phyloP scores from a whole-genome alignment of 2,113 vertebrate genomes.

The Micromys minutus region DNA sequence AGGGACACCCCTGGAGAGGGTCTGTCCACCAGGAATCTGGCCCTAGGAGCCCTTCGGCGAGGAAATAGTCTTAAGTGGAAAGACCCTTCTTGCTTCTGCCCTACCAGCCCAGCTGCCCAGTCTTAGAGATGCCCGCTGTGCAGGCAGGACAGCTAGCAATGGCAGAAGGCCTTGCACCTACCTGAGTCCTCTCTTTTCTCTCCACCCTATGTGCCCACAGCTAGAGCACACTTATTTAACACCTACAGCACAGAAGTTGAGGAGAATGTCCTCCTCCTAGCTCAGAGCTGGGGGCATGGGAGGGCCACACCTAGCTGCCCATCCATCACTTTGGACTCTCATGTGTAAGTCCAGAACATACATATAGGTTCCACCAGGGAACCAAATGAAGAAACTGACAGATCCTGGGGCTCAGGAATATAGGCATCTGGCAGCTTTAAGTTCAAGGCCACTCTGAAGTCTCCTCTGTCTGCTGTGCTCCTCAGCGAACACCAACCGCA shows the following conservation, averaged over 20 bases:
- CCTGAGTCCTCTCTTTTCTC: not conserved
- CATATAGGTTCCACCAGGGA: not conserved
- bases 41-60: not conserved
- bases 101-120: not conserved
- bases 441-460: not conserved
- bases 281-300: not conserved
- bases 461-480: rapidly evolving
- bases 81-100: not conserved
- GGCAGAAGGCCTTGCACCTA: not conserved
- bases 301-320: not conserved
- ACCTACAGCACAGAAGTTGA: not conserved
- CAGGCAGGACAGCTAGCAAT: not conserved
- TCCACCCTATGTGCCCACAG: not conserved
- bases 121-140: not conserved
- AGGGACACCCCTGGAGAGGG: not conserved
- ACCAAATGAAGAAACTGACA: rapidly evolving
- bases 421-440: not conserved
- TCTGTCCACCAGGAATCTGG: not conserved
- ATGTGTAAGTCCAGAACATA: not conserved
- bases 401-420: rapidly evolving
- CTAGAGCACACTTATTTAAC: not conserved
- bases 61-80: not conserved
- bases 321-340: not conserved
- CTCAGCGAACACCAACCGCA: rapidly evolving
- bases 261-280: not conserved